A percentile compares a stretch with the other conserved stretches of the same genome.
Conservation (phyloP, 1,140 invertebrate species). For the Temnothorax curvispinosus region DNA sequence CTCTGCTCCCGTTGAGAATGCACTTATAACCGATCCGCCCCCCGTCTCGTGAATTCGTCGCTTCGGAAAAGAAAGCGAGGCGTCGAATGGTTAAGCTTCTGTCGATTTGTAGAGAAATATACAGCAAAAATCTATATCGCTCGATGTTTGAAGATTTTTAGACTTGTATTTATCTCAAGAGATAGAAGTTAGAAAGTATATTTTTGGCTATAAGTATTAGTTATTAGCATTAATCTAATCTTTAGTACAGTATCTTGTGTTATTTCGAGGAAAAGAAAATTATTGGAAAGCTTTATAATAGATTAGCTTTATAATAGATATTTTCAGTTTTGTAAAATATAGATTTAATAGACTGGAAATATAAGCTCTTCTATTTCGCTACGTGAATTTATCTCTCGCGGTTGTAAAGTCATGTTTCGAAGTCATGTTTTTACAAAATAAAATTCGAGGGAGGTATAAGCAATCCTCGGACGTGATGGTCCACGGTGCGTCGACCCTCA, state of each 20-base stretch:
- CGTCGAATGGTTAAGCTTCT: not conserved
- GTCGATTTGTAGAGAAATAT: not conserved
- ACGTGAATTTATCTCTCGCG: not conserved
- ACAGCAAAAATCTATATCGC: not conserved
- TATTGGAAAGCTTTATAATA: not conserved
- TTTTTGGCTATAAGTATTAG: not conserved
- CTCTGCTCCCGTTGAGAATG: conserved; percentile 22
- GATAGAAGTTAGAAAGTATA: not conserved
- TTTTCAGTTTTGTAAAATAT: not conserved
- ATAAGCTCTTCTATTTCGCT: not conserved
- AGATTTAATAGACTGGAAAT: not conserved
- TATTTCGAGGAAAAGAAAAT: not conserved
- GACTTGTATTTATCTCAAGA: not conserved
- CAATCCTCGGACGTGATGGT: not conserved
- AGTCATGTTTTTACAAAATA: conserved; percentile 8
- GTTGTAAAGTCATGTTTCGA: not conserved
- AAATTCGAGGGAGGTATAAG: not conserved
- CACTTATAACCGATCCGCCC: conserved; percentile 34
- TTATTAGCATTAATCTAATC: not conserved
- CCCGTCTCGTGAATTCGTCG: conserved; percentile 7
- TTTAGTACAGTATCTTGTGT: not conserved
- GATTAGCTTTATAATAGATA: not conserved
- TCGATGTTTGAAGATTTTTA: not conserved
- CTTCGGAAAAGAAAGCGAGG: conserved; percentile 10
- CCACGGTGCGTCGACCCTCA: conserved; percentile 14